Base-by-base conservation (phyloP, 2,888 invertebrate species). In the Synanthedon andrenaeformis region DNA sequence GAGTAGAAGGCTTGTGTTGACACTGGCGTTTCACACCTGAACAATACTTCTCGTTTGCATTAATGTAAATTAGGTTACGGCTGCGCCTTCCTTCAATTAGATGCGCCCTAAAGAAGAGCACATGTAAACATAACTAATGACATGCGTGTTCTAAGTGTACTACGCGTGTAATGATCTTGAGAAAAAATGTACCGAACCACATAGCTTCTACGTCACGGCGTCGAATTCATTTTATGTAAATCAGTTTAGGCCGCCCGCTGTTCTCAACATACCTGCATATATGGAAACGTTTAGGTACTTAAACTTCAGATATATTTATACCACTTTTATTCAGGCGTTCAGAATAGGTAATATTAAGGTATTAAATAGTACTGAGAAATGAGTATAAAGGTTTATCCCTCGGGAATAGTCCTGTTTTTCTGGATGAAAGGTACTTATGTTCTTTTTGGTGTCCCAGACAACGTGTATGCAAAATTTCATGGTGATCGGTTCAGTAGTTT, bases 41-140 rank as follows among this genome's bases (percentile, higher is more conserved):
- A 86, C 86, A 87, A 86, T 85, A 85, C 84, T 79, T 65, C 85
- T 86, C 86, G 86, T 87, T 87, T 86, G 82, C 86, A 86, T 87
- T 85, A 85, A 86, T 87, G 85, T 87, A 86, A 87, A 87, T 87
- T 87, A 85, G 85, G 85, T 83, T 84, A 86, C 81, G 80, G 67
- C 66, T 65, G 69, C 71, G 80, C 84, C 85, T 82, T 83, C 84
- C 70, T 82, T 82, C 85, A 85, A 85, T 87, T 86, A 87, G 85
- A 85, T 68, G 79, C 72, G 67, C 76, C 79, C 79, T 71, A 79
- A 82, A 82, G 79, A 80, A 79, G 82, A 79, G 71, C 77, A 74
- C 73, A 73, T 76, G 76, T 77, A 75, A 75, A 77, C 72, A 66
- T 66, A 74, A 67, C 76, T 74, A 73, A 76, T 73, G 72, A 67